Evolutionary conservation across 1,140 invertebrate species (phyloP).

Genomic region (Colletes latitarsis): DNA sequence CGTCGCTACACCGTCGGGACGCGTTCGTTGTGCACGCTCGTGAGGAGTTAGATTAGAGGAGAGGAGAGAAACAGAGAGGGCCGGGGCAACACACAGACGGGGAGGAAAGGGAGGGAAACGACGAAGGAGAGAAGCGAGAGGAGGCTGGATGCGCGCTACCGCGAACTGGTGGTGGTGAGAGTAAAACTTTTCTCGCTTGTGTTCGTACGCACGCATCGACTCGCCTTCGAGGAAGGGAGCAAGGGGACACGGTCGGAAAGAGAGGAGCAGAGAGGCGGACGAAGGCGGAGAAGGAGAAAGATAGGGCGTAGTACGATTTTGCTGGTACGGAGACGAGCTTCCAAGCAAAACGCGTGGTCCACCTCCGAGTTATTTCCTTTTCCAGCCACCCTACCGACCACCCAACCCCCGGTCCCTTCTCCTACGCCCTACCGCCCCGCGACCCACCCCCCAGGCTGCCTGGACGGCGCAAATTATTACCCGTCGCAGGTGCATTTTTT

Average conservation of each 20-base stretch:
- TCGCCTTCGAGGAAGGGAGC: conserved; percentile 67
- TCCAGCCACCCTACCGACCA: conserved; percentile 50
- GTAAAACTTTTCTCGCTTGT: conserved; percentile 80
- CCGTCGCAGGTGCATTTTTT: conserved; percentile 78
- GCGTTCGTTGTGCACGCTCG: conserved; percentile 57
- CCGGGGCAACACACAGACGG: not conserved
- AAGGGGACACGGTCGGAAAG: conserved; percentile 31
- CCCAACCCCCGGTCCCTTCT: conserved; percentile 1
- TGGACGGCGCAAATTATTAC: conserved; percentile 78
- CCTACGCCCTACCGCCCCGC: not conserved
- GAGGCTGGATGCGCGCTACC: conserved; percentile 60
- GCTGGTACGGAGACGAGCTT: conserved; percentile 74
- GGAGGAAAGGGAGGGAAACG: conserved; percentile 14
- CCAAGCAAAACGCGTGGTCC: conserved; percentile 75
- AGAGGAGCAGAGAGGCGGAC: conserved; percentile 41
- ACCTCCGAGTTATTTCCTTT: conserved; percentile 78
- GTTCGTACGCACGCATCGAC: conserved; percentile 77
- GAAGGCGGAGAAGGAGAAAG: conserved; percentile 47
- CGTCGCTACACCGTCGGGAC: conserved; percentile 56
- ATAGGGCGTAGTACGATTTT: conserved; percentile 70
- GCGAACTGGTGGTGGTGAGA: conserved; percentile 73
- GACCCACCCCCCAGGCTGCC: conserved; percentile 57
- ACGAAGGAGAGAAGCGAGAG: conserved; percentile 48
- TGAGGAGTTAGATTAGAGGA: conserved; percentile 79
- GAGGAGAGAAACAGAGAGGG: conserved; percentile 40